Percentiles rank a stretch among this genome's conserved stretches.
These are phyloP conservation scores for Sarcophaga bullata DNA, from an alignment of 1,140 invertebrate genomes.

Conservation along the genomic window DNA sequence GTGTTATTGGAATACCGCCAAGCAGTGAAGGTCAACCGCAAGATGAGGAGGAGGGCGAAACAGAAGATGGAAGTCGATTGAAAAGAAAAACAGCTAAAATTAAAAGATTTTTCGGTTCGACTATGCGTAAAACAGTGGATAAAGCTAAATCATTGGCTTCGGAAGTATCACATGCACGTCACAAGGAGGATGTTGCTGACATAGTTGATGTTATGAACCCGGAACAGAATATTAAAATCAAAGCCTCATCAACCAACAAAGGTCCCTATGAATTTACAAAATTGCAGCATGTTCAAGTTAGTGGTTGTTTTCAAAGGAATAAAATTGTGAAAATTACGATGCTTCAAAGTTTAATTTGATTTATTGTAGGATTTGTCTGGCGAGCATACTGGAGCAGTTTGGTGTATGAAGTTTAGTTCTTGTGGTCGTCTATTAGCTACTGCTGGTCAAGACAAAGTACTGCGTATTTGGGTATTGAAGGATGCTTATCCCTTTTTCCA, in stretches of 20 bases:
- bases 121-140: conserved; percentile 87
- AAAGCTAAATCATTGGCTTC: conserved; percentile 92
- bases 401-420: conserved; percentile 98
- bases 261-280: conserved; percentile 92
- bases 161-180: conserved; percentile 83
- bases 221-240: conserved; percentile 89
- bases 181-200: conserved; percentile 86
- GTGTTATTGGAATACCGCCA: conserved; percentile 79
- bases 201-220: conserved; percentile 86
- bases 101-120: conserved; percentile 86
- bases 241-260: conserved; percentile 94
- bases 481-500: conserved; percentile 91
- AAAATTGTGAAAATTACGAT: conserved; percentile 45
- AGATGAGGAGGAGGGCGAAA: conserved; percentile 68
- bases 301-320: background rate
- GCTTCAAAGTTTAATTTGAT: conserved; percentile 48
- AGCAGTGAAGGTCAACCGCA: conserved; percentile 70
- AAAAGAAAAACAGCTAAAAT: conserved; percentile 74
- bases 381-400: conserved; percentile 91
- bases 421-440: conserved; percentile 94
- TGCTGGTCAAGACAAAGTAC: conserved; percentile 92
- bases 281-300: conserved; percentile 71
- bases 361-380: conserved; percentile 74
- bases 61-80: conserved; percentile 65
- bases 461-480: conserved; percentile 93